Base-by-base conservation (phyloP, 2,113 vertebrate genomes). In the Osmerus eperlanus region DNA sequence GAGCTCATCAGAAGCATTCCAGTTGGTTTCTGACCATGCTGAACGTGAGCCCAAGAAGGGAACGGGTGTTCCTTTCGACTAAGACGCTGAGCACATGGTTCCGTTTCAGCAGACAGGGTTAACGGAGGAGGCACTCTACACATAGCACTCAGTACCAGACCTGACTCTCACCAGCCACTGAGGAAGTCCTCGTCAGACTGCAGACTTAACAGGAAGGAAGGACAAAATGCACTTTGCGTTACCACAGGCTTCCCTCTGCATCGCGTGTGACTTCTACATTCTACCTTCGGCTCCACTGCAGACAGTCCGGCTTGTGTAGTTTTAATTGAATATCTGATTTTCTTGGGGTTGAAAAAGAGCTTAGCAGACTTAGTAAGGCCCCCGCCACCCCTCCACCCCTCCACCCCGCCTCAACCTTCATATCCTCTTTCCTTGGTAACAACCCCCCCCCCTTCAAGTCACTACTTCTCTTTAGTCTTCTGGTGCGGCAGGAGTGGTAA, bases 131-230 rank as follows among this genome's bases (percentile, higher is more conserved):
- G 4, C 47, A 11, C 0, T 52, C 54, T 56, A 6, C 15, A 4
- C 9, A 16, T 18, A 9, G 0, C 54, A 29, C 23, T 55, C 12
- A 11, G 13, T 18, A 28, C 15, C 19, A 14, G 3, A 13, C 7
- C 41, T 60, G 18, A 68, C 65, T 55, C 59, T 12, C 25, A 78
- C 74, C 19, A 75, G 73, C 56, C 60, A 81, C 25, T 66, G 80
- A 90, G 89, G 89, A 91, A 91, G 84, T 85, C 61, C 77, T 21
- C 78, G 75, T 78, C 73, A 70, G 76, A 47, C 80, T 77, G 82
- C 82, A 79, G 69, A 60, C 25, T 83, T 77, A 82, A 87, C 90
- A 91, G 91, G 90, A 91, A 92, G 90, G 85, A 89, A 89, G 80
- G 69, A 77, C 51, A 74, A 52, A 19, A 83, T 13, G 13, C 64